These are phyloP conservation scores for Hormiphora californensis DNA, from an alignment of 37 sponge, comb jelly and placozoan species.

Conservation along the genomic window DNA sequence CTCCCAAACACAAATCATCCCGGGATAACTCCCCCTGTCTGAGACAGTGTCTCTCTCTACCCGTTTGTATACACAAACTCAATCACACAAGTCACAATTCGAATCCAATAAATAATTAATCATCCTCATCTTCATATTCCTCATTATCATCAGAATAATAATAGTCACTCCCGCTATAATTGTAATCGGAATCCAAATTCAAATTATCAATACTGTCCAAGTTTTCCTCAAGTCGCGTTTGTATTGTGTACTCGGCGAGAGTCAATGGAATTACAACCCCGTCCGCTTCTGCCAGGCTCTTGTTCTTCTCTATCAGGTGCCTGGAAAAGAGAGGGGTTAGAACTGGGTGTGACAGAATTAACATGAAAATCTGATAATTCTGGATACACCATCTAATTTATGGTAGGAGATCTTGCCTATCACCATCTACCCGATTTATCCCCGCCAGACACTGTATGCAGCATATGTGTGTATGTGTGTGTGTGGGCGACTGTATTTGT, in stretches of 20 bases:
- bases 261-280: constrained; percentile 81
- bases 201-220: constrained; percentile 44
- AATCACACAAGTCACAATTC: too few species aligned
- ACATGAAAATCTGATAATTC: not conserved
- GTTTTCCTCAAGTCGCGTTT: not conserved
- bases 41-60: too few species aligned
- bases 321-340: constrained; percentile 55
- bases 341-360: not conserved
- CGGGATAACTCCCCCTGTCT: too few species aligned
- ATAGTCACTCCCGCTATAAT: constrained; percentile 60
- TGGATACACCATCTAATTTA: too few species aligned
- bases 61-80: too few species aligned
- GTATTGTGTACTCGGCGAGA: constrained; percentile 71
- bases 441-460: too few species aligned
- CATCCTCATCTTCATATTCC: constrained; percentile 54
- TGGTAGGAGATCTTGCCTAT: too few species aligned
- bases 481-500: too few species aligned
- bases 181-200: constrained; percentile 59
- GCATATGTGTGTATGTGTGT: too few species aligned
- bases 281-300: constrained; percentile 76
- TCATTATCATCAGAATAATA: constrained; percentile 59
- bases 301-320: constrained; percentile 81
- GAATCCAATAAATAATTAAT: too few species aligned
- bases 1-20: too few species aligned
- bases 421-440: too few species aligned